These are phyloP conservation scores for Syrphus vitripennis DNA, from an alignment of 2,888 invertebrate genomes.

Conservation along the genomic window DNA sequence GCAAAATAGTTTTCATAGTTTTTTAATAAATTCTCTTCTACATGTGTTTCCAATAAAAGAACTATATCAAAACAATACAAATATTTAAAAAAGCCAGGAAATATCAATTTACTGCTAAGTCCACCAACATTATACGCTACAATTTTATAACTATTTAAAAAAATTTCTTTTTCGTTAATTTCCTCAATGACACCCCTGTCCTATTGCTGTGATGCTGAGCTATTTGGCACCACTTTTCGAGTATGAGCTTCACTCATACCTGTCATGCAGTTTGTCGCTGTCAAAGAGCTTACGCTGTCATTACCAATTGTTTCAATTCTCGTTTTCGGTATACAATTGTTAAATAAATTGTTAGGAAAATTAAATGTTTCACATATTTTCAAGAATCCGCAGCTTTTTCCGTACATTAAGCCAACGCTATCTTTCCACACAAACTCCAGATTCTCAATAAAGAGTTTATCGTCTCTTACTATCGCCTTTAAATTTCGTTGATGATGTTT, in stretches of 20 bases:
- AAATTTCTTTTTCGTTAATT: too few species aligned
- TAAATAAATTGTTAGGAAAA: too few species aligned
- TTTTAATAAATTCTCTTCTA: neutral
- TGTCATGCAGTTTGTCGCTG: neutral
- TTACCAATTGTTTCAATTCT: neutral
- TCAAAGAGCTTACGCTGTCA: neutral
- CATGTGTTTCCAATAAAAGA: neutral
- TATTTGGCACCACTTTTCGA: neutral
- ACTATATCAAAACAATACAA: neutral
- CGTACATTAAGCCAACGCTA: neutral
- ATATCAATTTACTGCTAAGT: neutral
- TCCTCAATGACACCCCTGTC: too few species aligned
- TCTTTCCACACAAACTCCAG: neutral
- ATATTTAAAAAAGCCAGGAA: neutral
- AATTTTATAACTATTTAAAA: neutral
- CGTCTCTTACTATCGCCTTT: too few species aligned
- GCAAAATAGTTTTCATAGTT: neutral
- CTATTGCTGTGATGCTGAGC: neutral
- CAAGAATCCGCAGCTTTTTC: neutral
- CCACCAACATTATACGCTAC: neutral
- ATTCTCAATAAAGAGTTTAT: neutral
- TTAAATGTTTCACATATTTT: too few species aligned
- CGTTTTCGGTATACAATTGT: neutral
- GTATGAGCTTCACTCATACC: neutral
- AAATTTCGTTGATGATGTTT: too few species aligned